Evolutionary conservation across 2,888 invertebrate genomes (phyloP), one percentile per base, ranked within the genome.

Genomic region (Melanostoma mellinum): DNA sequence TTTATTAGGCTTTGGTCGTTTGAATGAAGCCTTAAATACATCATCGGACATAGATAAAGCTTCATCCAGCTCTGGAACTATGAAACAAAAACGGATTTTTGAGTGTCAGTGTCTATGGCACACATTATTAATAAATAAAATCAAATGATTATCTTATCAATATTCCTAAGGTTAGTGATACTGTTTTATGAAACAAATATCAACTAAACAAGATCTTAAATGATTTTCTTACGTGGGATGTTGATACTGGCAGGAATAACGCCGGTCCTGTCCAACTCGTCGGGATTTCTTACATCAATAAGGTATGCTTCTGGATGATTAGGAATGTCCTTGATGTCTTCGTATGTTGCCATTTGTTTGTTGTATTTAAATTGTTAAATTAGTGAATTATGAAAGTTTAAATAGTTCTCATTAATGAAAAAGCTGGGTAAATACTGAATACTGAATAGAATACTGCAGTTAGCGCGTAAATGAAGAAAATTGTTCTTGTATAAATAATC

Each of bases 241-340:
- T 96, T 95, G 82, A 96, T 92, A 88, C 95, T 95, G 58, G 94
- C 94, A 42, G 96, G 96, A 82, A 96, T 93, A 86, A 92, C 92
- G 5, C 96, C 96, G 86, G 94, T 94, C 88, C 95, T 94, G 85
- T 93, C 90, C 42, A 96, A 89, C 91, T 96, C 96, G 52, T 93
- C 91, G 67, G 94, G 94, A 89, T 95, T 95, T 87, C 96, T 93
- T 0, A 96, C 96, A 92, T 96, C 96, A 78, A 97, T 93, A 30
- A 96, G 93, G 35, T 94, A 90, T 61, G 93, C 92, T 48, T 90
- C 89, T 2, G 91, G 89, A 6, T 92, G 89, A 74, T 93, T 91
- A 55, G 92, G 92, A 67, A 93, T 90, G 32, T 92, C 91, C 87
- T 93, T 91, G 2, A 93, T 88, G 86, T 93, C 92, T 46, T 93